Percentiles rank a stretch among this genome's conserved stretches.
Evolutionary conservation across 2,113 vertebrate species (phyloP).

Genomic region (Callipepla californica): DNA sequence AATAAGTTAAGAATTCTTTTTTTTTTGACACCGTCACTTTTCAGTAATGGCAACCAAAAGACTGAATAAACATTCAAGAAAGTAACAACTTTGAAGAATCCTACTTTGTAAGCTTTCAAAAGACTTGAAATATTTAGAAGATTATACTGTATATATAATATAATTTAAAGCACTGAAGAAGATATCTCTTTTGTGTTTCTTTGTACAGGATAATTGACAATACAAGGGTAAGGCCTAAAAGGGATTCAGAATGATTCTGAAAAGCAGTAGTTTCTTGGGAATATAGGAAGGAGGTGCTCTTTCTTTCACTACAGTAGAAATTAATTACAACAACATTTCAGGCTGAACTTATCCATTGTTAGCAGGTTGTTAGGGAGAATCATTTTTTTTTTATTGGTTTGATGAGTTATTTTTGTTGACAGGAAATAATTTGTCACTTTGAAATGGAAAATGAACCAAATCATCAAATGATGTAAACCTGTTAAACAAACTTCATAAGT

Average conservation of each 20-base stretch:
- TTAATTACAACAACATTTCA: background rate
- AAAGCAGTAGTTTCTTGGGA: background rate
- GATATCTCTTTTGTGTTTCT: background rate
- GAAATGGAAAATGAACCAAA: background rate
- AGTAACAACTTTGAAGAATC: background rate
- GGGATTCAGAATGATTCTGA: background rate
- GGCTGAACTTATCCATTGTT: background rate
- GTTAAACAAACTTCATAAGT: background rate
- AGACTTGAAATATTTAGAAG: background rate
- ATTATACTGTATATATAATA: background rate
- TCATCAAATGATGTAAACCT: background rate
- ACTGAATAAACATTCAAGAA: background rate
- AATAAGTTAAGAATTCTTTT: background rate
- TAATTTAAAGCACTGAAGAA: background rate
- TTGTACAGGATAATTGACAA: background rate
- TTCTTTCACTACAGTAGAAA: background rate
- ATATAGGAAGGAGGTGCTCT: background rate
- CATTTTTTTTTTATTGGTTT: background rate
- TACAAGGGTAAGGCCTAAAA: background rate
- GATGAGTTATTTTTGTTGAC: background rate
- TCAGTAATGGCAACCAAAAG: background rate
- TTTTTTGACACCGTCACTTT: background rate
- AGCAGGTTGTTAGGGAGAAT: rapidly evolving
- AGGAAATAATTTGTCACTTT: background rate
- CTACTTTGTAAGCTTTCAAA: background rate